Base-by-base conservation (phyloP, 2,888 invertebrate species). In the Sarcophaga subvicina region DNA sequence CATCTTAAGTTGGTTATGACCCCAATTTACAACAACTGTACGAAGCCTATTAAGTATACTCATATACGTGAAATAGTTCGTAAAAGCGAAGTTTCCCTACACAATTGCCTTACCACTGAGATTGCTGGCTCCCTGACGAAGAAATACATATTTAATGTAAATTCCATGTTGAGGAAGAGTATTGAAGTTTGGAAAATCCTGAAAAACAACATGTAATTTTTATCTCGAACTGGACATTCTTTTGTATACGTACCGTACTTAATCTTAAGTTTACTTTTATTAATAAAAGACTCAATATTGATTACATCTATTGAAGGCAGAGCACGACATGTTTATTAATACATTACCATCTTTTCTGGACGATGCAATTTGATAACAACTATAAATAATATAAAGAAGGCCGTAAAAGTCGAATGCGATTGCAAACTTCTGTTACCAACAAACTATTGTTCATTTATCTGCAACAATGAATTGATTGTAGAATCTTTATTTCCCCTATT, bases 401-500 rank as follows among this genome's bases (percentile, higher is more conserved):
- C 2, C 8, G 37, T 37, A 54, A 54, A 54, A 54, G 17, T 54
- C 17, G 5, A 10, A 37, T 10, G 54, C 54, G 14, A 54, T 12
- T 12, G 54, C 17, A 14, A 54, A 54, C 17, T 17, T 54, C 17
- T n/a, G 22, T 62, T 20, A n/a, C 62, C n/a, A 20, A 62, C 37
- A 37, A 20, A n/a, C n/a, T 22, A 70, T 77, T 89, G 90, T 83
- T 96, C 96, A 63, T 96, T 96, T 96, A 99, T 98, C 93, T 97
- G 97, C 67, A 99, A 95, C 80, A 99, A 94, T 0, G 97, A 97
- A 94, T 98, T 98, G 90, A 99, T 97, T 10, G 98, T 97, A 17
- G 96, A 95, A 91, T 98, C 98, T 91, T 98, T 98, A 93, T 98
- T 97, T 1, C 98, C 98, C 67, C 96, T 94, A 92, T 98, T 98